These are phyloP conservation scores for Falco berigora DNA, from an alignment of 2,797 vertebrate genomes.

Conservation along the genomic window DNA sequence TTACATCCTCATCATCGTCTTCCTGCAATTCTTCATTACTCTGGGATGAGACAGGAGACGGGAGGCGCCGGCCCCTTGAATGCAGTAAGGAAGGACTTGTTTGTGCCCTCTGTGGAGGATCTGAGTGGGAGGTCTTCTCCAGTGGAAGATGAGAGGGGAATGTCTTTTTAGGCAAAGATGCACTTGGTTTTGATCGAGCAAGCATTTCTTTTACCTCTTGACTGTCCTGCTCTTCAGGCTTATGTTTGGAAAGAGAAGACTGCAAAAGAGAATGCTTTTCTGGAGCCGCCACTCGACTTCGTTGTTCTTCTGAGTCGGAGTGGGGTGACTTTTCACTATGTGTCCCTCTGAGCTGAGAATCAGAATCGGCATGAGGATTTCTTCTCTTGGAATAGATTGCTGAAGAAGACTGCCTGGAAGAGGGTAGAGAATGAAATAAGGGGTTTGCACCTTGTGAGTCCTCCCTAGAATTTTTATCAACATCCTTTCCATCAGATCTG, in stretches of 20 bases:
- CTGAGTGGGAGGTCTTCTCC: slow-evolving; percentile 12
- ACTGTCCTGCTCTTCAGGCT: not conserved
- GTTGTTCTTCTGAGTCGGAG: not conserved
- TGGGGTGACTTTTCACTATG: not conserved
- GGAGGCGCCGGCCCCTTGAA: slow-evolving; percentile 50
- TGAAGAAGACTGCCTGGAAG: slow-evolving; percentile 59
- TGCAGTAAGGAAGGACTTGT: slow-evolving; percentile 22
- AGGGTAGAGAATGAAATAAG: slow-evolving; percentile 22
- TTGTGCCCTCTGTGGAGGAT: not conserved
- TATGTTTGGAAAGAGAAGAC: slow-evolving; percentile 1
- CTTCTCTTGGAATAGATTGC: slow-evolving; percentile 43
- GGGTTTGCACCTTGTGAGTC: slow-evolving; percentile 52
- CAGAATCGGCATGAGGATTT: slow-evolving; percentile 26
- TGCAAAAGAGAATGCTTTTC: slow-evolving; percentile 27
- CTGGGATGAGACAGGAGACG: not conserved
- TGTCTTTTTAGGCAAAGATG: slow-evolving; percentile 31
- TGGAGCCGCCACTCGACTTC: not conserved
- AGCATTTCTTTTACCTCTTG: not conserved
- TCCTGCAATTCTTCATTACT: slow-evolving; percentile 19
- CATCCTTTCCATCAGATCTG: slow-evolving; percentile 18
- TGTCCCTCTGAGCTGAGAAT: slow-evolving; percentile 3
- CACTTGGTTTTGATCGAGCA: not conserved
- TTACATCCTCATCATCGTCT: slow-evolving; percentile 35
- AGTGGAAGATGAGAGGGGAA: not conserved
- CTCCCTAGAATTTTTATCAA: slow-evolving; percentile 49